These are phyloP conservation scores for Polia nebulosa DNA, from an alignment of 2,888 invertebrate genomes.

Conservation along the genomic window DNA sequence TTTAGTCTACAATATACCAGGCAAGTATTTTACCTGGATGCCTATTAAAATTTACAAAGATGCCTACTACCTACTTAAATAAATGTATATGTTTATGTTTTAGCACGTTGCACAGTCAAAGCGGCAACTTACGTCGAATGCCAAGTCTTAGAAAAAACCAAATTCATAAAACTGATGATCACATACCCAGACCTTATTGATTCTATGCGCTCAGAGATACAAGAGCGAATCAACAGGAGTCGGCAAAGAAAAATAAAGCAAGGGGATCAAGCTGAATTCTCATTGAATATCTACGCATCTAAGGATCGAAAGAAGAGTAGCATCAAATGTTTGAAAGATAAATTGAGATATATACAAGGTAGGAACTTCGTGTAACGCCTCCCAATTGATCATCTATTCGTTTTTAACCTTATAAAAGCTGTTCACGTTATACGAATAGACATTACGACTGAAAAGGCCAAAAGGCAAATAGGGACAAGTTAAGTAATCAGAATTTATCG, in stretches of 20 bases:
- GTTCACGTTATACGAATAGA: not conserved
- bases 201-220: slow-evolving; percentile 79
- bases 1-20: slow-evolving; percentile 87
- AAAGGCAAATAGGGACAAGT: not conserved
- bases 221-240: slow-evolving; percentile 77
- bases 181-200: slow-evolving; percentile 86
- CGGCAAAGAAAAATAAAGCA: slow-evolving; percentile 73
- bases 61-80: not conserved
- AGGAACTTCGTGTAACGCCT: slow-evolving; percentile 68
- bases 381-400: not conserved
- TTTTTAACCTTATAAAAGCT: not conserved
- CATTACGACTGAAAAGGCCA: not conserved
- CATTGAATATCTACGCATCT: slow-evolving; percentile 86
- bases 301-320: slow-evolving; percentile 86
- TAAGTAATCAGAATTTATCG: not conserved
- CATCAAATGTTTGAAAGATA: slow-evolving; percentile 88
- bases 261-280: slow-evolving; percentile 68
- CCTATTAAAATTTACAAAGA: not conserved
- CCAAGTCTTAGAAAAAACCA: slow-evolving; percentile 87
- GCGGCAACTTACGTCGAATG: slow-evolving; percentile 90
- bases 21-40: slow-evolving; percentile 63
- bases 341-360: slow-evolving; percentile 86
- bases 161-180: slow-evolving; percentile 87
- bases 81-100: slow-evolving; percentile 39
- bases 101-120: slow-evolving; percentile 88